Base-by-base conservation (phyloP, 1,140 invertebrate species). In the Mylabris phalerata region DNA sequence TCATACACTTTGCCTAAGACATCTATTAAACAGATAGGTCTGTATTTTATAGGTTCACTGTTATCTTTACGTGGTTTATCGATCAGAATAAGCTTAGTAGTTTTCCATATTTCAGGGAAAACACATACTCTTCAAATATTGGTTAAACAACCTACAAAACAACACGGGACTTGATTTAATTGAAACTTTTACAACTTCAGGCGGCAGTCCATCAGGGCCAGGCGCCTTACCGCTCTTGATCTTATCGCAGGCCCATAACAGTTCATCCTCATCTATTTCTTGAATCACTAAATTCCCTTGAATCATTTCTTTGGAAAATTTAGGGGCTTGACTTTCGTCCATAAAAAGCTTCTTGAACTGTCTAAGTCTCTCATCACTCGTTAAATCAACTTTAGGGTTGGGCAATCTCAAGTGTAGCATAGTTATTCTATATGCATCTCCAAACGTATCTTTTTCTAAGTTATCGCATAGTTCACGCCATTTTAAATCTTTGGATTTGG, bases 11-110 rank as follows among this genome's bases (percentile, higher is more conserved):
- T 61, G 1, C 24, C 52, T 2, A 50, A 3, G 0, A 45, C 40
- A 2, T 61, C 49, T 24, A 56, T 50, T 9, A 61, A 52, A 24
- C 59, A 61, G 0, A 61, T 61, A 1, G 59, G 52, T 9, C 59
- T 50, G 24, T 56, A 61, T 11, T 42, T 56, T 32, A 32, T 7
- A 32, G 7, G 4, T 7, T 4, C 27, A 32, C 27, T 3, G 42
- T 39, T 5, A 26, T 1, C 4, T 50, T 41, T 9, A 41, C 19
- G 38, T 1, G 43, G 41, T 19, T 45, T 45, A 7, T 45, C 13
- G 3, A 54, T 44, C 1, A 44, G 25, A 4, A 43, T 32, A 0
- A 44, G 25, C 1, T 45, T 54, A 13, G 13, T 13, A 13, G 13
- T 13, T 1, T 13, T 13, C 13, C 13, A 13, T 0, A 13, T 13